Evolutionary conservation across 1,140 invertebrate species (phyloP).

Genomic region (Orchesella cincta): DNA sequence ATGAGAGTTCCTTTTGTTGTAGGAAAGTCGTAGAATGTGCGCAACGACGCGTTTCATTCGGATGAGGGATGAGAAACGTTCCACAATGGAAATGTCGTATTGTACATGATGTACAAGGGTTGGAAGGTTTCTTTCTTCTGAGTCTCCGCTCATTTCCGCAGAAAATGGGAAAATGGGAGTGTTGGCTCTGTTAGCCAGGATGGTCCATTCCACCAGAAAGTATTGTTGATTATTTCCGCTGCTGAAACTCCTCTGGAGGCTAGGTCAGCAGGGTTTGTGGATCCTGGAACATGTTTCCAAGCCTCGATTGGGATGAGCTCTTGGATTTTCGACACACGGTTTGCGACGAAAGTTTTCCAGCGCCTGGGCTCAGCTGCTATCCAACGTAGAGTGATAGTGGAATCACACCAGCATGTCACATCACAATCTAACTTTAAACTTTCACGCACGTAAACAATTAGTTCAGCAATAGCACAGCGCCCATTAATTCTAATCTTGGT

Average conservation of each 20-base stretch:
- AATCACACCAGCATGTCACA: background rate
- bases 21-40: background rate
- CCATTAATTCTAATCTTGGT: background rate
- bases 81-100: background rate
- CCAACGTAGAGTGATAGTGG: slow-evolving; percentile 1
- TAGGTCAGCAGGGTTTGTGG: slow-evolving; percentile 36
- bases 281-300: slow-evolving; percentile 37
- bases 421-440: background rate
- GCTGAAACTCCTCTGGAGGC: slow-evolving; percentile 20
- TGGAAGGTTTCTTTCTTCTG: background rate
- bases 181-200: slow-evolving; percentile 8
- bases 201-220: slow-evolving; percentile 36
- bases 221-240: background rate
- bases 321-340: slow-evolving; percentile 4
- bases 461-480: background rate
- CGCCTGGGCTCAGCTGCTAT: background rate
- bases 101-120: background rate
- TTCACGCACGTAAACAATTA: background rate
- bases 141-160: background rate
- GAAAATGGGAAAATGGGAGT: background rate
- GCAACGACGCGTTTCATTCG: background rate
- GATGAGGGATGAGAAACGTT: background rate
- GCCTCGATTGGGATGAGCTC: background rate
- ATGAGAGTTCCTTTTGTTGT: background rate
- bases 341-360: background rate